Evolutionary conservation across 1,140 invertebrate species (phyloP), one percentile per base, ranked within the genome.

Genomic region (Pseudoatta argentina): DNA sequence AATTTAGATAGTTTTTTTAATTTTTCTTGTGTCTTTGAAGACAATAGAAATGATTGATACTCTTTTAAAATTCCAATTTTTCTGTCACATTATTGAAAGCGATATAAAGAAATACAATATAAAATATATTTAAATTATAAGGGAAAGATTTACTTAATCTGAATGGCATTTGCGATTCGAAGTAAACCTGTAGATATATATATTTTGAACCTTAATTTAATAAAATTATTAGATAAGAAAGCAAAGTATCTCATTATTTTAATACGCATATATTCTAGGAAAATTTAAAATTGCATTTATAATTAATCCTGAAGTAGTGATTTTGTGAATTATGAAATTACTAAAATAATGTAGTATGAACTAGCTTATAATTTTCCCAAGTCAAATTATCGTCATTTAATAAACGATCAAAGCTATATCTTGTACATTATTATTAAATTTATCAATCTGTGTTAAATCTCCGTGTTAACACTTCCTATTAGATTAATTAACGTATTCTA

Each of bases 281-380:
- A 51, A 51, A 51, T 51, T 51, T 4, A 51, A 51, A 51, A 51
- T 69, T 44, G n/a, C 39, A 44, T 8, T 44, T 44, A 44, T 44
- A 69, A 69, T 69, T 48, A 71, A 34, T 21, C 10, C 7, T 51
- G 18, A 69, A 51, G 14, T 30, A 48, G 7, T 71, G 27, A 24
- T 71, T 71, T 53, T 51, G 16, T 10, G 16, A 51, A 30, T 64
- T 64, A 64, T 53, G 30, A 71, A 24, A 71, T 53, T 71, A 71
- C 14, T 51, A 51, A 39, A 48, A 34, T 71, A 48, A 44, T 34
- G 6, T 57, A 18, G 34, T 3, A 14, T 53, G 21, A 53, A 27
- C 24, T 3, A 51, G 21, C 21, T 71, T 30, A 7, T 71, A 71
- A 71, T 67, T 71, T 71, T 71, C 44, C 21, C 39, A 4, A 18